These are phyloP conservation scores for Ophion costatus DNA, from an alignment of 2,888 invertebrate species.

Conservation along the genomic window DNA sequence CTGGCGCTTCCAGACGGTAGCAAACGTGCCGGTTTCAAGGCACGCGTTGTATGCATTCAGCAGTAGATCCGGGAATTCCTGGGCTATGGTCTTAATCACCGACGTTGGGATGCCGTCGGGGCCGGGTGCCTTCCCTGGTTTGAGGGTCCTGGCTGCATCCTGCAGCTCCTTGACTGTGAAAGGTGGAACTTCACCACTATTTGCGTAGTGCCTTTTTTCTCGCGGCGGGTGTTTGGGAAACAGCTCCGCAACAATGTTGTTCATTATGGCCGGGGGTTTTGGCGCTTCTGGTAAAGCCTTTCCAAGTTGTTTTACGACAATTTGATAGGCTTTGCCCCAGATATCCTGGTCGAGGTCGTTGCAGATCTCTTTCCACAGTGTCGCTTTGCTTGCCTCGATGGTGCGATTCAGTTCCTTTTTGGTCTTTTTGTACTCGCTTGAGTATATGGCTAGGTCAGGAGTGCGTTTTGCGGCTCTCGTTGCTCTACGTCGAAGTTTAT, in stretches of 20 bases:
- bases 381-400: neutral
- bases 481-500: neutral
- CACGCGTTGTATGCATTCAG: conserved; percentile 8
- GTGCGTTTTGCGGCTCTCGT: no score
- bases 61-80: conserved; percentile 45
- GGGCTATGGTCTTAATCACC: conserved; percentile 39
- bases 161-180: conserved; percentile 49
- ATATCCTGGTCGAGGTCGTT: neutral
- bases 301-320: neutral
- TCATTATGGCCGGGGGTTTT: conserved; percentile 1
- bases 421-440: neutral
- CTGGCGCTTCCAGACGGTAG: conserved; percentile 50
- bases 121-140: conserved; percentile 51
- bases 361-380: neutral
- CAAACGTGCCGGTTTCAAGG: conserved; percentile 44
- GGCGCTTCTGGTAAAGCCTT: neutral
- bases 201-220: neutral
- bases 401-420: neutral
- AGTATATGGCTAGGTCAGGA: neutral
- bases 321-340: conserved; percentile 4
- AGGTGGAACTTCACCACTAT: neutral
- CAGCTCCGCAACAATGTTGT: conserved; percentile 29
- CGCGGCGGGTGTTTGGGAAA: conserved; percentile 44
- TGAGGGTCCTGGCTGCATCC: conserved; percentile 47
- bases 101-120: conserved; percentile 55